phyloP scores from a whole-genome alignment of 1,140 invertebrate genomes.

The Pogonognathellus flavescens region DNA sequence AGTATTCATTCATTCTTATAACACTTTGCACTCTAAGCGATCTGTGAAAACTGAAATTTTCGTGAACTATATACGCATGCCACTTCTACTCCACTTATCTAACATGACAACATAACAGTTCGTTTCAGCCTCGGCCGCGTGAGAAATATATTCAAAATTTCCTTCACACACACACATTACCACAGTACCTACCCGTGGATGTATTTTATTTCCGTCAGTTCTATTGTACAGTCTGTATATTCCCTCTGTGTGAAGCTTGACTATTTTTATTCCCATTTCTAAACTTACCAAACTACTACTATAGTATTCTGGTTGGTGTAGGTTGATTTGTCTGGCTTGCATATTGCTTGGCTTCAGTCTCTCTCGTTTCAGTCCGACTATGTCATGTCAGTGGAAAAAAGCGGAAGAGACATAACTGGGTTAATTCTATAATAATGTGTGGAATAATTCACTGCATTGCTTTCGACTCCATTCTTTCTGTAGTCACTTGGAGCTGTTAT shows the following conservation, averaged over 20 bases:
- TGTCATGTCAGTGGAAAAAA: slow-evolving; percentile 40
- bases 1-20: background rate
- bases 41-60: slow-evolving; percentile 4
- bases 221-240: slow-evolving; percentile 8
- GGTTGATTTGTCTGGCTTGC: no score
- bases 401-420: slow-evolving; percentile 34
- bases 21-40: slow-evolving; percentile 18
- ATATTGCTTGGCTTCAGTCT: no score
- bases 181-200: background rate
- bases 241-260: slow-evolving; percentile 1
- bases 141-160: slow-evolving; percentile 46
- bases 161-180: slow-evolving; percentile 16
- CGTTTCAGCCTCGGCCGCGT: slow-evolving; percentile 11
- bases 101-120: slow-evolving; percentile 30
- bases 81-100: slow-evolving; percentile 22
- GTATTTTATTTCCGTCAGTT: slow-evolving; percentile 42
- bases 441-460: slow-evolving; percentile 48
- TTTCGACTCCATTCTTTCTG: slow-evolving; percentile 3
- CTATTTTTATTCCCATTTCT: slow-evolving; percentile 36
- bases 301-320: no score
- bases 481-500: no score
- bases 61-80: slow-evolving; percentile 8
- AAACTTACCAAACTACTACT: background rate
- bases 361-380: no score
- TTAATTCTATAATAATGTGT: slow-evolving; percentile 48